Percentiles rank a stretch among this genome's conserved stretches.
Evolutionary conservation across 2,888 invertebrate species (phyloP).

Genomic region (Plagodis dolabraria): DNA sequence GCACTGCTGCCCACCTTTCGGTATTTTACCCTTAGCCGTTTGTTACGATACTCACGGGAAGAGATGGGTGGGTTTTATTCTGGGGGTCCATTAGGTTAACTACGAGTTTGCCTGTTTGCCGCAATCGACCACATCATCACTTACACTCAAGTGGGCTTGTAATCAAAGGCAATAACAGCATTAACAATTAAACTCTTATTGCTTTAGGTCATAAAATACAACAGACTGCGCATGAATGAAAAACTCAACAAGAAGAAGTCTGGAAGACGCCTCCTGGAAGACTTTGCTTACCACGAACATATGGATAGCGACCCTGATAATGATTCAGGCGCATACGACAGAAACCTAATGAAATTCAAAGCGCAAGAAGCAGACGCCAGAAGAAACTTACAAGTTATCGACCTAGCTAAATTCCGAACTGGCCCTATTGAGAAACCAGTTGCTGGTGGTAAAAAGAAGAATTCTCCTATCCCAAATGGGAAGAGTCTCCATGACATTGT

Average conservation of each 20-base stretch:
- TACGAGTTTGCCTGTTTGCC: too few relatives aligned
- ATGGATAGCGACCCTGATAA: slow-evolving; percentile 28
- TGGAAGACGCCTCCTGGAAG: slow-evolving; percentile 11
- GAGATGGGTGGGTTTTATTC: too few relatives aligned
- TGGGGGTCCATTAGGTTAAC: too few relatives aligned
- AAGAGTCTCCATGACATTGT: slow-evolving; percentile 8
- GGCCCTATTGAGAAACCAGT: background rate
- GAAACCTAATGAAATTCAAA: slow-evolving; percentile 29
- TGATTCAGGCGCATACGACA: slow-evolving; percentile 41
- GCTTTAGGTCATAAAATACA: slow-evolving; percentile 8
- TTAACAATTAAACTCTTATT: background rate
- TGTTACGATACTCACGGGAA: too few relatives aligned
- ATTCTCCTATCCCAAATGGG: background rate
- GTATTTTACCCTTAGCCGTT: too few relatives aligned
- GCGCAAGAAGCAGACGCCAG: background rate
- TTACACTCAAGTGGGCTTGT: too few relatives aligned
- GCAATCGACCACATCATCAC: too few relatives aligned
- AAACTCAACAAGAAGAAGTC: background rate
- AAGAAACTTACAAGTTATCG: slow-evolving; percentile 1
- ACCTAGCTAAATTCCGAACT: background rate
- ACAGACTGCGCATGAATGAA: slow-evolving; percentile 1
- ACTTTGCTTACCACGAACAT: slow-evolving; percentile 50
- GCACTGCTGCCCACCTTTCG: too few relatives aligned
- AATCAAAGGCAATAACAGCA: too few relatives aligned
- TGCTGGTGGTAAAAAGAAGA: background rate